Percentiles rank a stretch among this genome's conserved stretches.
phyloP scores from a whole-genome alignment of 2,888 invertebrate species.

The Phrixothrix hirtus region DNA sequence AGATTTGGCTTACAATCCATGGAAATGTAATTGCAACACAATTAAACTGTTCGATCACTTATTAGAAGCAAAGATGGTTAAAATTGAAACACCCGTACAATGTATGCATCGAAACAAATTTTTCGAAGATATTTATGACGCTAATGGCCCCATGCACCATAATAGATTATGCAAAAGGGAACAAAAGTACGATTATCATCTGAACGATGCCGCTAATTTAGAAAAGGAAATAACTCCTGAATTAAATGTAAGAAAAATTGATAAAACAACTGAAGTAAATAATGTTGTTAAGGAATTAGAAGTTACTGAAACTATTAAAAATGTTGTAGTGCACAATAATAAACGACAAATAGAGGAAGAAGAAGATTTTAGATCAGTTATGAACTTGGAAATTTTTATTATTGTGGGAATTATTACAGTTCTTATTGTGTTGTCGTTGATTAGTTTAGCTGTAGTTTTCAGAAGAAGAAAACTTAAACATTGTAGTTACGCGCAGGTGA shows the following conservation, averaged over 20 bases:
- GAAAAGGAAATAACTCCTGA: neutral
- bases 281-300: neutral
- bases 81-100: slow-evolving; percentile 37
- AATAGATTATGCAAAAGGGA: slow-evolving; percentile 7
- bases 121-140: slow-evolving; percentile 38
- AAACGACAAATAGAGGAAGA: neutral
- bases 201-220: neutral
- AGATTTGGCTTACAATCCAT: slow-evolving; percentile 44
- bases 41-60: slow-evolving; percentile 43
- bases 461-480: neutral
- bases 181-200: neutral
- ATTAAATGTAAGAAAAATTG: too few relatives aligned
- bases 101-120: slow-evolving; percentile 35
- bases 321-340: neutral
- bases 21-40: slow-evolving; percentile 47
- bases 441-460: slow-evolving; percentile 6
- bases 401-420: slow-evolving; percentile 4
- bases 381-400: slow-evolving; percentile 4
- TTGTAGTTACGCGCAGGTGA: neutral
- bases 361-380: neutral
- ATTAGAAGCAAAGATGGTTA: slow-evolving; percentile 36
- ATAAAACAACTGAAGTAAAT: too few relatives aligned
- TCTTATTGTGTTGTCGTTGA: slow-evolving; percentile 4
- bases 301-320: neutral
- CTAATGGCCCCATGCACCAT: slow-evolving; percentile 22